Evolutionary conservation across 2,113 vertebrate species (phyloP), one percentile per base, ranked within the genome.

Genomic region (Raja brachyura): DNA sequence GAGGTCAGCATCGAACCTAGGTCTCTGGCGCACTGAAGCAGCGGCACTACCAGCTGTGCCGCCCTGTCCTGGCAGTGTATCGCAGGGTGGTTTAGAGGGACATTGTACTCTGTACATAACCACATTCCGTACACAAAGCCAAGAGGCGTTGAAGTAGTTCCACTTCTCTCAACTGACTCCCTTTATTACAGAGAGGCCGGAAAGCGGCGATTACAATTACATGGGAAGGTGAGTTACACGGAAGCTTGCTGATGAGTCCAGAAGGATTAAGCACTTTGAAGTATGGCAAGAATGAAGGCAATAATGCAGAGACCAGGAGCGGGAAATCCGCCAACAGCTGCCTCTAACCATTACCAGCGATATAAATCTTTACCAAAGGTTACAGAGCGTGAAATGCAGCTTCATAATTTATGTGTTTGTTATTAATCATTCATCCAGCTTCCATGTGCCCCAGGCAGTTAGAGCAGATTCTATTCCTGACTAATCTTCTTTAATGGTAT

Each of bases 301-400:
- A 63, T 66, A n/a, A 33, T 14, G 31, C n/a, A 2, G 28, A 61
- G 59, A 11, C 83, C 13, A 3, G 1, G 25, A n/a, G 28, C 14
- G 16, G 28, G 25, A n/a, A 5, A 11, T 85, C 59, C 28, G 13
- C 28, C 11, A 31, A 28, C 59, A 8, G 83, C 83, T 66, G 83
- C 66, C 63, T 90, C 66, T 25, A 68, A 39, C 14, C 48, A 48
- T 70, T 90, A 54, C 39, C 39, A 28, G 66, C 39, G 66, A 73
- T 74, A 92, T 92, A 73, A 92, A 92, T 92, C 90, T 92, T 73
- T 54, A 70, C 11, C 90, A 54, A 92, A 73, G 68, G 68, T 92
- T 92, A 25, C 66, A 73, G 39, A 92, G 90, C 68, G 6, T 92
- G 66, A 92, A 74, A 92, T 92, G 14, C 22, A 73, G 66, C 66